These are phyloP conservation scores for Melanostoma mellinum DNA, from an alignment of 2,888 invertebrate genomes.

Conservation along the genomic window DNA sequence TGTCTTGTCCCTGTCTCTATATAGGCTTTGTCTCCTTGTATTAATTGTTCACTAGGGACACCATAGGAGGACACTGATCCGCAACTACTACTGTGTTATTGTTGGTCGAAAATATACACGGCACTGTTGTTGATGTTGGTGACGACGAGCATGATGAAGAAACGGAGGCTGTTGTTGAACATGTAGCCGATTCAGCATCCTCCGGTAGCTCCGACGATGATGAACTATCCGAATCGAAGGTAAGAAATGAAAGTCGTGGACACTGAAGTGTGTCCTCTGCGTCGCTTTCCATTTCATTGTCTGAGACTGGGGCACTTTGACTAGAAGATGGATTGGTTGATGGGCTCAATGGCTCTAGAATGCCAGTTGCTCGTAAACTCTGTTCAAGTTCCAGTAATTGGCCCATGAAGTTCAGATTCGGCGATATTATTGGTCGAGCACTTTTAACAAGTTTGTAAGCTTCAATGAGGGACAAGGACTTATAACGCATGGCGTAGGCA, in stretches of 20 bases:
- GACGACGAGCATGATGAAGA: conserved; percentile 61
- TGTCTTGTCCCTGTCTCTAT: conserved; percentile 35
- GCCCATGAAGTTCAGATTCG: conserved; percentile 96
- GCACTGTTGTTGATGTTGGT: conserved; percentile 55
- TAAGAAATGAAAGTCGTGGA: conserved; percentile 45
- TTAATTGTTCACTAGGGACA: conserved; percentile 59
- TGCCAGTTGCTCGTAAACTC: conserved; percentile 83
- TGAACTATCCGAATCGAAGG: conserved; percentile 61
- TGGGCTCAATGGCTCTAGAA: conserved; percentile 77
- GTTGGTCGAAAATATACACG: conserved; percentile 59
- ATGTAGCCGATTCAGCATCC: conserved; percentile 46
- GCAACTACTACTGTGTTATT: conserved; percentile 25
- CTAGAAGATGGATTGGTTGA: conserved; percentile 71
- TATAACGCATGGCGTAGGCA: conserved; percentile 96
- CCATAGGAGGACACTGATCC: conserved; percentile 54
- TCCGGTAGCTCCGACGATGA: conserved; percentile 51
- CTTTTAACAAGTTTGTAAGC: conserved; percentile 94
- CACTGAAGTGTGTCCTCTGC: conserved; percentile 70
- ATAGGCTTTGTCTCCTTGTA: conserved; percentile 3
- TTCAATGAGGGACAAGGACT: conserved; percentile 91
- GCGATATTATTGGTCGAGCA: conserved; percentile 94
- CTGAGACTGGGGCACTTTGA: conserved; percentile 65
- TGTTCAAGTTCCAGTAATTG: conserved; percentile 93
- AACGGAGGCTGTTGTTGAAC: conserved; percentile 53
- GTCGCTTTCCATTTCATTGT: conserved; percentile 74